Evolutionary conservation across 2,797 vertebrate genomes (phyloP).

Genomic region (Dipus sagitta): DNA sequence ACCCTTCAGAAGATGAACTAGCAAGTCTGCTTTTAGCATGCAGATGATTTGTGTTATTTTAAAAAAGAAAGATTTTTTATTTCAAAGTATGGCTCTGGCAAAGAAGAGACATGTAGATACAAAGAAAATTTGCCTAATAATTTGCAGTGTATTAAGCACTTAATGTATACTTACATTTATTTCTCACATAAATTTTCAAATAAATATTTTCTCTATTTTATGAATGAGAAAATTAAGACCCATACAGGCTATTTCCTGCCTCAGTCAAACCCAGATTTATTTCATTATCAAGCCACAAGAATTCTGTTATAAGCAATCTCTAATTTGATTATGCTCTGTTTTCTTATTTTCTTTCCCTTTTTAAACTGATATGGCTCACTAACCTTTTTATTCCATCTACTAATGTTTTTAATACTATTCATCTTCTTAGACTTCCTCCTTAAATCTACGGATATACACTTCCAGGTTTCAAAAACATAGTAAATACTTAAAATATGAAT

Average conservation of each 20-base stretch:
- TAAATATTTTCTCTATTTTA: slow-evolving; percentile 2
- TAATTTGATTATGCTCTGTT: neutral
- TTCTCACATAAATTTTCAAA: slow-evolving; percentile 7
- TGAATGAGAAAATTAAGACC: slow-evolving; percentile 3
- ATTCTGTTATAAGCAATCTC: neutral
- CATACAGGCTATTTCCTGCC: neutral
- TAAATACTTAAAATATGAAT: neutral
- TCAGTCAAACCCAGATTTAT: neutral
- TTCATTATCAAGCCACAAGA: slow-evolving; percentile 5
- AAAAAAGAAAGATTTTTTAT: neutral
- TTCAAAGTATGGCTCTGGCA: neutral
- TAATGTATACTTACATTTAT: neutral
- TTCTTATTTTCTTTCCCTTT: neutral
- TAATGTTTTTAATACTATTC: neutral
- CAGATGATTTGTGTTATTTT: neutral
- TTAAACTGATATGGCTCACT: neutral
- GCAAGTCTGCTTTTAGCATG: neutral
- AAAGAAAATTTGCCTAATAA: neutral
- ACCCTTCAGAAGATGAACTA: neutral
- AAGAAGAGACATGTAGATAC: neutral
- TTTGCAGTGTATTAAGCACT: neutral
- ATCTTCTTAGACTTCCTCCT: neutral
- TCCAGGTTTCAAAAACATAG: neutral
- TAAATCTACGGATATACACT: neutral
- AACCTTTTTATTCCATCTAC: neutral